Evolutionary conservation across 2,888 invertebrate species (phyloP).

Genomic region (Ormyrus pomaceus): DNA sequence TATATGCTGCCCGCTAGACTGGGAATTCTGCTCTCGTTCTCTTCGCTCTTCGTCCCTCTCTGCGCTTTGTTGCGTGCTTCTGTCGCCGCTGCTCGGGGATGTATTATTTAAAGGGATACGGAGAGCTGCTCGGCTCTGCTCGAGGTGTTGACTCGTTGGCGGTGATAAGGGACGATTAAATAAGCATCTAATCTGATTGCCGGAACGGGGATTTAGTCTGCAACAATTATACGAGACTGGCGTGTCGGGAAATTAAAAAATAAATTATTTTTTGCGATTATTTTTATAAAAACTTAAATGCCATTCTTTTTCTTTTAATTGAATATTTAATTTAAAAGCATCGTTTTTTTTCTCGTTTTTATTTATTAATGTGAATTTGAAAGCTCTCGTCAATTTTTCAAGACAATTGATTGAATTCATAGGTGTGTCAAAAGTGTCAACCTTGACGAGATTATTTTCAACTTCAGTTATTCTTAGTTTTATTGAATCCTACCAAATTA

Average conservation of each 20-base stretch:
- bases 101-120: constrained; percentile 2
- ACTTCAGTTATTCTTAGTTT: constrained; percentile 1
- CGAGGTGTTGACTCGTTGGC: no score
- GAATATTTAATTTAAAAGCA: no score
- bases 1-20: constrained; percentile 31
- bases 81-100: background rate
- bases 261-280: no score
- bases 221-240: no score
- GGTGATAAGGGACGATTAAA: no score
- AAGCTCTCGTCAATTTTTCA: background rate
- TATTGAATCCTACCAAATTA: background rate
- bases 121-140: no score
- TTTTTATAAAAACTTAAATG: no score
- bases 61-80: background rate
- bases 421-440: background rate
- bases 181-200: no score
- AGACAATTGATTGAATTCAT: background rate
- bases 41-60: background rate
- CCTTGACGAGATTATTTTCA: constrained; percentile 15
- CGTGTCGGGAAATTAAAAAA: no score
- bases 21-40: constrained; percentile 35
- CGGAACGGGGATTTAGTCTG: no score
- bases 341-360: no score
- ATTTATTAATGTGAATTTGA: background rate
- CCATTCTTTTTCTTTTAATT: no score